These are phyloP conservation scores for Ephestia elutella DNA, from an alignment of 1,140 invertebrate species.

Conservation along the genomic window DNA sequence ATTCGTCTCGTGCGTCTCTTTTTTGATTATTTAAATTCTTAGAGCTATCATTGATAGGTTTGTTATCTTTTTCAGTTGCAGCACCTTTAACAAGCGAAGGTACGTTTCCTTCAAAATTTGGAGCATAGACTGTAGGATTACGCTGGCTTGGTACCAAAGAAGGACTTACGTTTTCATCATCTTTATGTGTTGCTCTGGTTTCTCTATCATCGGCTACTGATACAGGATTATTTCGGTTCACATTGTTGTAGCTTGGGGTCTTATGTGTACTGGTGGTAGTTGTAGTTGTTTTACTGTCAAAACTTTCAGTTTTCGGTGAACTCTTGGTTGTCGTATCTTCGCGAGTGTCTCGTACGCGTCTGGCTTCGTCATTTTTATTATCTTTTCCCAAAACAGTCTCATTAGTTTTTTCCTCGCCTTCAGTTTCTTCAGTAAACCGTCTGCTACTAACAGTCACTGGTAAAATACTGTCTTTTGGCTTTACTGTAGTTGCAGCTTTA, in stretches of 20 bases:
- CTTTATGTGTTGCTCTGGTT: not conserved
- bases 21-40: not conserved
- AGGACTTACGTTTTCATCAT: not conserved
- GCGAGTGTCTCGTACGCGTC: not conserved
- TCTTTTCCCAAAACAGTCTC: not conserved
- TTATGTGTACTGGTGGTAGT: not conserved
- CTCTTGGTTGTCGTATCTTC: constrained; percentile 2
- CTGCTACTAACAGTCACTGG: not conserved
- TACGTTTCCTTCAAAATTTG: not conserved
- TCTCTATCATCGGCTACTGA: not conserved
- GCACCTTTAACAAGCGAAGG: not conserved
- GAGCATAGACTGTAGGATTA: not conserved
- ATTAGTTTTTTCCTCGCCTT: not conserved
- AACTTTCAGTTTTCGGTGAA: constrained; percentile 1
- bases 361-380: not conserved
- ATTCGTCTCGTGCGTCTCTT: not conserved
- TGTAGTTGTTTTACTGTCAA: not conserved
- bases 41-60: not conserved
- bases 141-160: not conserved
- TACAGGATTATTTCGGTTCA: not conserved
- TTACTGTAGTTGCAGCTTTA: not conserved
- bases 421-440: not conserved
- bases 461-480: not conserved
- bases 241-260: not conserved
- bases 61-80: not conserved